These are phyloP conservation scores for Gandaritis pyraliata DNA, from an alignment of 2,888 invertebrate species.

Conservation along the genomic window DNA sequence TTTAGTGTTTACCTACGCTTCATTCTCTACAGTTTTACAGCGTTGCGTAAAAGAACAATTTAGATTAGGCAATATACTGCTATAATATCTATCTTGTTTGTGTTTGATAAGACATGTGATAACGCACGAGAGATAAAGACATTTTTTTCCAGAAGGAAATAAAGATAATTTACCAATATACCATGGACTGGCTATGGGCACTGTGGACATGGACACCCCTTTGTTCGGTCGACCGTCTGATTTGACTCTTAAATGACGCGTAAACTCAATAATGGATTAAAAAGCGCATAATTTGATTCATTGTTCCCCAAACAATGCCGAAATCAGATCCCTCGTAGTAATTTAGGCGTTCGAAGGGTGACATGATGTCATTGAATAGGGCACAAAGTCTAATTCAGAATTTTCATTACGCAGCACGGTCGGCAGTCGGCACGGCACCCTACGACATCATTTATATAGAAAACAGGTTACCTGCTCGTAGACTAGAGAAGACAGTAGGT, in stretches of 20 bases:
- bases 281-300: slow-evolving; percentile 37
- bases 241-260: slow-evolving; percentile 29
- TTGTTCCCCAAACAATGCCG: slow-evolving; percentile 42
- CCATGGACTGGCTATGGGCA: not conserved
- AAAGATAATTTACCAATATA: not conserved
- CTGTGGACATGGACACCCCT: not conserved
- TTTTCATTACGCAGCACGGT: slow-evolving; percentile 54
- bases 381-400: slow-evolving; percentile 65
- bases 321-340: slow-evolving; percentile 48
- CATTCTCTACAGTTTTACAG: slow-evolving; percentile 49
- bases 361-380: slow-evolving; percentile 50
- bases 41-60: slow-evolving; percentile 50
- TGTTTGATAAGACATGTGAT: slow-evolving; percentile 17
- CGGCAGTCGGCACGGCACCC: slow-evolving; percentile 32
- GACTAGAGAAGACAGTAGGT: too few species aligned
- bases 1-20: slow-evolving; percentile 37
- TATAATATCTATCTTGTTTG: slow-evolving; percentile 15
- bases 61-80: slow-evolving; percentile 19
- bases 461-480: not conserved
- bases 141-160: not conserved
- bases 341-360: slow-evolving; percentile 56
- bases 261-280: slow-evolving; percentile 30
- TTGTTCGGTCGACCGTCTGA: slow-evolving; percentile 25
- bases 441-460: not conserved
- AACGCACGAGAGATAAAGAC: slow-evolving; percentile 7